A percentile compares a stretch with the other conserved stretches of the same genome.
Conservation (phyloP, 2,888 invertebrate genomes). For the Diloba caeruleocephala region DNA sequence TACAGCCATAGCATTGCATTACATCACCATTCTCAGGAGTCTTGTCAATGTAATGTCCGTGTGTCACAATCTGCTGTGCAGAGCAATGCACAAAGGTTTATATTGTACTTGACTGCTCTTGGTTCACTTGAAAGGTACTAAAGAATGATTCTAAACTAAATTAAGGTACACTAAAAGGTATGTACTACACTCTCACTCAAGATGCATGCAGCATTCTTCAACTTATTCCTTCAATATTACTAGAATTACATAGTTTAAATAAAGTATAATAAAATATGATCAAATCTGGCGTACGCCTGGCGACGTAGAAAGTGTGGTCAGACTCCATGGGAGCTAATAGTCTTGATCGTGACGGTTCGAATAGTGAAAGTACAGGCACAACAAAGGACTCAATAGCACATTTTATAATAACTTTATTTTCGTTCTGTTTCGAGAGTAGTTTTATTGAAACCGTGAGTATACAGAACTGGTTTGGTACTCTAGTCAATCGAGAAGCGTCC, state of each 20-base stretch:
- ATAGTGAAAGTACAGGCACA: conserved; percentile 74
- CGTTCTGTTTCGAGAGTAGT: conserved; percentile 30
- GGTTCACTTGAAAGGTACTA: conserved; percentile 22
- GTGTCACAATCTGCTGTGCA: conserved; percentile 36
- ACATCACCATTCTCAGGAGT: conserved; percentile 15
- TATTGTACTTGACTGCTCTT: conserved; percentile 35
- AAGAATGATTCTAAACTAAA: conserved; percentile 32
- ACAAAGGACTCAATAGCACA: conserved; percentile 60
- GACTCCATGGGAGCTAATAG: conserved; percentile 50
- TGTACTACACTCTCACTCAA: too few species aligned
- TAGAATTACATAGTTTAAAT: conserved; percentile 1
- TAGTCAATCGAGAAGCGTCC: conserved; percentile 26
- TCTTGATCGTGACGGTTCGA: conserved; percentile 74
- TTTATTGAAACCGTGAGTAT: conserved; percentile 43
- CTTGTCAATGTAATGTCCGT: conserved; percentile 41
- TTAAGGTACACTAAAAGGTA: conserved; percentile 29
- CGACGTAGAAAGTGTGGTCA: conserved; percentile 74
- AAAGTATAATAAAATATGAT: conserved; percentile 32
- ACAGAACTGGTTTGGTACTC: conserved; percentile 45
- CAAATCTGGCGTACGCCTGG: conserved; percentile 60
- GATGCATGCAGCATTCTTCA: too few species aligned
- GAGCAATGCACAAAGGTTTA: conserved; percentile 37
- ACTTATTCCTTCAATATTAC: not conserved
- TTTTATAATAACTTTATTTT: conserved; percentile 47
- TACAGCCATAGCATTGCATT: conserved; percentile 23